These are phyloP conservation scores for Diuraphis noxia DNA, from an alignment of 1,140 invertebrate genomes.

Conservation along the genomic window DNA sequence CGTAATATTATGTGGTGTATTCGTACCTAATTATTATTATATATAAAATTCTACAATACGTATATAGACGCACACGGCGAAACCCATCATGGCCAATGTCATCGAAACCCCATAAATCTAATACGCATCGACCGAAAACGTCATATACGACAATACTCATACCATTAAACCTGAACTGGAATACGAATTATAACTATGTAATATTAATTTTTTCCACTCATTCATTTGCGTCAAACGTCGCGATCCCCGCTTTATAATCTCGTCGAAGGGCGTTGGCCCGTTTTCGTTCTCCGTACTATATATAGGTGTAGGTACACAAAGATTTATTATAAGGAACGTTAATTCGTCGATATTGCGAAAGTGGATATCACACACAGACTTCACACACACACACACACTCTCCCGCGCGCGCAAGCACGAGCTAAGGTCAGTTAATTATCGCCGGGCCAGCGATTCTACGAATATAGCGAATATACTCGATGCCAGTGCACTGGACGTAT, in stretches of 20 bases:
- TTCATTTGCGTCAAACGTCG: slow-evolving; percentile 21
- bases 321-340: not conserved
- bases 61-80: not conserved
- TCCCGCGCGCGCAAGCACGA: too few species aligned
- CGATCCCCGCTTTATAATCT: not conserved
- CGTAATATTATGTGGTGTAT: not conserved
- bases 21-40: not conserved
- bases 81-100: slow-evolving; percentile 42
- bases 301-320: not conserved
- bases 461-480: not conserved
- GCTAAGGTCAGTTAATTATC: slow-evolving; percentile 42
- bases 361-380: not conserved
- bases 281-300: not conserved
- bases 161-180: not conserved
- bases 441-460: not conserved
- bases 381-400: not conserved
- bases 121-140: not conserved
- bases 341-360: slow-evolving; percentile 48
- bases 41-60: not conserved
- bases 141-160: not conserved
- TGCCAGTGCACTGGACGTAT: not conserved
- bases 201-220: not conserved
- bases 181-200: not conserved
- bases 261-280: slow-evolving; percentile 22
- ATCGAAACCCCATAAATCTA: slow-evolving; percentile 44